These are phyloP conservation scores for Clostera curtula DNA, from an alignment of 2,888 invertebrate genomes.

Conservation along the genomic window DNA sequence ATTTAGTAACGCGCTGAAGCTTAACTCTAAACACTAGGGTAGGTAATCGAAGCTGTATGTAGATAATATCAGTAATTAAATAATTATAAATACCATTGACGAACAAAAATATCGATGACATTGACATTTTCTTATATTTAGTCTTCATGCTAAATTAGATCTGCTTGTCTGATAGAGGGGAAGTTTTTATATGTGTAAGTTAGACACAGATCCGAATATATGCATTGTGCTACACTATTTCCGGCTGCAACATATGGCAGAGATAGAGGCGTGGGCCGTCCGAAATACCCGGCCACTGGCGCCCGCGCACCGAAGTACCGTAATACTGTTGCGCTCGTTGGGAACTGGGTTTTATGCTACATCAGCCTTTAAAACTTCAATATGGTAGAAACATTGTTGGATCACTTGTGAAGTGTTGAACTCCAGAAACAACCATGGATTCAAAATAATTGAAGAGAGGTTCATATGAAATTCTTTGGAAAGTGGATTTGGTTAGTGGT, in stretches of 20 bases:
- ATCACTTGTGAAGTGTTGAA: too few relatives aligned
- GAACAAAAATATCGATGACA: conserved; percentile 19
- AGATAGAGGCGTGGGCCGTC: conserved; percentile 21
- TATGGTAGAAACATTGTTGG: too few relatives aligned
- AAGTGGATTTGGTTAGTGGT: too few relatives aligned
- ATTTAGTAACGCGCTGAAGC: too few relatives aligned
- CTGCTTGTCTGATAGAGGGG: conserved; percentile 8
- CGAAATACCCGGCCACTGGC: conserved; percentile 12
- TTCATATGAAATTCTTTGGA: too few relatives aligned
- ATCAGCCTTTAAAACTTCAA: neutral
- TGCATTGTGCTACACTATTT: conserved; percentile 10
- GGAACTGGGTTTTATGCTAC: conserved; percentile 2
- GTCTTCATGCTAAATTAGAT: conserved; percentile 11
- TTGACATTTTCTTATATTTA: conserved; percentile 17
- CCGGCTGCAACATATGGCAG: conserved; percentile 17
- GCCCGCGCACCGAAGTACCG: conserved; percentile 50
- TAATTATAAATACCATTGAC: conserved; percentile 16
- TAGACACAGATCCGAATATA: too few relatives aligned
- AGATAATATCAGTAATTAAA: too few relatives aligned
- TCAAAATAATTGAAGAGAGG: too few relatives aligned
- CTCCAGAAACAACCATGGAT: too few relatives aligned
- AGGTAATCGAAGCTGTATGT: too few relatives aligned
- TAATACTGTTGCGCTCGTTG: conserved; percentile 22
- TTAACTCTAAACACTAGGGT: too few relatives aligned
- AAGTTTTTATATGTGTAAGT: too few relatives aligned